Conservation (phyloP, 2,888 invertebrate genomes). For the Cephus pulcher region DNA sequence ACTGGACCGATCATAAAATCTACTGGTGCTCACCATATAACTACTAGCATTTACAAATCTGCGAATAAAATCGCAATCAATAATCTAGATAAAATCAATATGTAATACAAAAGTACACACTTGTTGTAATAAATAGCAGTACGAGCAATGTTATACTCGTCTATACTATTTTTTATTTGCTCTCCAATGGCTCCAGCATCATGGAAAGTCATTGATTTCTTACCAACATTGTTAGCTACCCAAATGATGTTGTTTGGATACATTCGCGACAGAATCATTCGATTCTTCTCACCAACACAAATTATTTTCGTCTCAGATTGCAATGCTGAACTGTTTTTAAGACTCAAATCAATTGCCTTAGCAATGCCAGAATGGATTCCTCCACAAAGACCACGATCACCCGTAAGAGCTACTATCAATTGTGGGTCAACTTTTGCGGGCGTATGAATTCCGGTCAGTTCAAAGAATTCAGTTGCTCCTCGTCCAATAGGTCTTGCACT, state of each 20-base stretch:
- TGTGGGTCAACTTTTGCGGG: constrained; percentile 21
- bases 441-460: constrained; percentile 24
- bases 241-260: constrained; percentile 32
- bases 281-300: constrained; percentile 35
- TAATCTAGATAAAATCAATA: not conserved
- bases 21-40: constrained; percentile 23
- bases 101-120: constrained; percentile 19
- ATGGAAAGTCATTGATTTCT: constrained; percentile 32
- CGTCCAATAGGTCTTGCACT: constrained; percentile 27
- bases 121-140: constrained; percentile 38
- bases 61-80: not conserved
- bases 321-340: constrained; percentile 19
- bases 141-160: constrained; percentile 24
- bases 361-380: constrained; percentile 37
- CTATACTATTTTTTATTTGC: constrained; percentile 24
- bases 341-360: constrained; percentile 20
- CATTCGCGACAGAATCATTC: constrained; percentile 31
- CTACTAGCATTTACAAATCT: constrained; percentile 30
- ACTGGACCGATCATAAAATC: constrained; percentile 26
- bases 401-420: constrained; percentile 31
- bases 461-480: constrained; percentile 26
- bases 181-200: constrained; percentile 32
- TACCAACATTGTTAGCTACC: constrained; percentile 34
- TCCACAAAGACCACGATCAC: constrained; percentile 39
- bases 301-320: constrained; percentile 27